Base-by-base conservation (phyloP, 1,140 invertebrate genomes). In the Sminthurinus signatus region DNA sequence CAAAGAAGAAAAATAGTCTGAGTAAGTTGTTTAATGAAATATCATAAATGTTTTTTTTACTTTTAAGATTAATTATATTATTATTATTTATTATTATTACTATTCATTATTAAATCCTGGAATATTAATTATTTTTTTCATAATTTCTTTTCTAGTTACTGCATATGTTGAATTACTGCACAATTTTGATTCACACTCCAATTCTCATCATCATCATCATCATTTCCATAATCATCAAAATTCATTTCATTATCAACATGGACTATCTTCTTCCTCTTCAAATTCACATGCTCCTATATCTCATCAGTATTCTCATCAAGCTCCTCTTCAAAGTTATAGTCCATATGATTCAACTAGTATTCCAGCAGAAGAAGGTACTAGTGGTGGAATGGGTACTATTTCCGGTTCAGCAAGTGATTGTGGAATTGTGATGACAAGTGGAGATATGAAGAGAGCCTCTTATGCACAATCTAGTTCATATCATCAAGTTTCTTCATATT, bases 131-230 rank as follows among this genome's bases (percentile, higher is more conserved):
- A n/a, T n/a, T n/a, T n/a, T n/a, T 19, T 23, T 61, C 15, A 8
- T 36, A 36, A 60, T 39, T 17, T 15, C 21, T 12, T 57, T 52
- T 70, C 19, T 32, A 71, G 70, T 72, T 50, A 66, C 70, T 32
- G 70, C 70, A 0, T 72, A 72, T 28, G 65, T 72, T n/a, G 70
- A 72, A 32, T 51, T 72, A 2, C 50, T 71, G 44, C 70, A 71
- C 54, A 71, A 68, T 43, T 72, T 69, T 21, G 67, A 69, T 32
- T 60, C 42, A 4, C 48, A 58, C 29, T 12, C 67, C 3, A 58
- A 63, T 29, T 46, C 60, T 39, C 63, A 65, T n/a, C 46, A 57
- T 28, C 62, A 67, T 27, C 65, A 67, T 29, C 65, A 67, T 31
- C 64, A 71, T 52, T 68, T 65, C 25, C 64, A 63, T 17, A 70